Conservation (phyloP, 2,888 invertebrate species). For the Eurois occulta region DNA sequence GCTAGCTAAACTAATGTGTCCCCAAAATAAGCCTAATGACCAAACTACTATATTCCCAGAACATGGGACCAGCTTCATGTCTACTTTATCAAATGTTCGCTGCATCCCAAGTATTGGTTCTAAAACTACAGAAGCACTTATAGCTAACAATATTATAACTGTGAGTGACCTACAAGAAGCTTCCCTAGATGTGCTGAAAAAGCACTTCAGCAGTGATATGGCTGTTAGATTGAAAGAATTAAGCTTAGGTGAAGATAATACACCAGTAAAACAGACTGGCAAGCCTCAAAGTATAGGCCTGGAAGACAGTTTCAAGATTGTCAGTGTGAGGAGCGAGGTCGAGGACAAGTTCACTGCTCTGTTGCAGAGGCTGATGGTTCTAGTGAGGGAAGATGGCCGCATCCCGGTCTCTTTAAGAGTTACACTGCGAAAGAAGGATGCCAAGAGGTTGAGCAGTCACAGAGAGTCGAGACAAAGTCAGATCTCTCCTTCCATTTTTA, state of each 20-base stretch:
- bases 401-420: slow-evolving; percentile 94
- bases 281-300: slow-evolving; percentile 95
- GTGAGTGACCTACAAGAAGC: slow-evolving; percentile 93
- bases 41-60: slow-evolving; percentile 95
- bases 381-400: slow-evolving; percentile 94
- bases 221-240: slow-evolving; percentile 93
- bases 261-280: slow-evolving; percentile 93
- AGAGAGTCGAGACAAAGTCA: slow-evolving; percentile 94
- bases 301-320: slow-evolving; percentile 94
- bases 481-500: slow-evolving; percentile 92
- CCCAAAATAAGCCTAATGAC: slow-evolving; percentile 94
- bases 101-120: slow-evolving; percentile 94
- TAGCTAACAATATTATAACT: slow-evolving; percentile 92
- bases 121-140: slow-evolving; percentile 92
- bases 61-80: slow-evolving; percentile 92
- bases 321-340: slow-evolving; percentile 93
- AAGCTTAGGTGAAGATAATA: slow-evolving; percentile 94
- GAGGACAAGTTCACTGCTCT: slow-evolving; percentile 93
- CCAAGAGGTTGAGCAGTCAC: slow-evolving; percentile 92
- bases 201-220: slow-evolving; percentile 92
- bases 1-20: slow-evolving; percentile 94
- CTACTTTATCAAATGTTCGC: slow-evolving; percentile 91
- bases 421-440: slow-evolving; percentile 93
- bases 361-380: slow-evolving; percentile 92
- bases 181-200: slow-evolving; percentile 90